Base-by-base conservation (phyloP, 2,888 invertebrate species). In the Auanema freiburgensis region DNA sequence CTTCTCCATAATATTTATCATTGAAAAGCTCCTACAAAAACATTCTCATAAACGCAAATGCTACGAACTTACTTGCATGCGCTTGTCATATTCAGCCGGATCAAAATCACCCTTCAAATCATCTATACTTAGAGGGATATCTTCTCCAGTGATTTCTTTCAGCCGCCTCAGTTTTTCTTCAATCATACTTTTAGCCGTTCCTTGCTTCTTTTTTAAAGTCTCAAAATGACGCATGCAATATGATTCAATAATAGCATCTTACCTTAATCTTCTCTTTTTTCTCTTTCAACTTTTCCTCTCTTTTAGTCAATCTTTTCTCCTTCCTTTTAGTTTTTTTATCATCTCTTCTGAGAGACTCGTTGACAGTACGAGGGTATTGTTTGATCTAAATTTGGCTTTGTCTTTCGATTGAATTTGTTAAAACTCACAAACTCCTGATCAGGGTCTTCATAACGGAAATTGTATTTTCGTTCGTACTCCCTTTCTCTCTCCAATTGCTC, bases 401-500 rank as follows among this genome's bases (percentile, higher is more conserved):
- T n/a, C n/a, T n/a, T n/a, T n/a, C n/a, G n/a, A n/a, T n/a, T n/a
- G n/a, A 33, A 64, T 51, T 40, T 10, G 41, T 1, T 8, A 49
- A 52, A 42, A 77, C 83, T 74, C 71, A 85, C 86, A 82, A 86
- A 94, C 76, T 94, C 92, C 54, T 90, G 89, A 85, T 96, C 95
- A 0, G 94, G 96, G 85, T 97, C 95, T 85, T 98, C 95, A 85
- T 91, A 97, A 69, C 97, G 88, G 85, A 93, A 95, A 87, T 97
- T 96, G 85, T 91, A 97, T 73, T 95, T 94, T 52, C 91, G 88
- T 83, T 97, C 96, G 86, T 94, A 97, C 84, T 91, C 89, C 70
- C 91, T 92, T 85, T 92, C 92, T 82, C 90, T 89, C 77, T 91
- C 90, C 52, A 79, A 62, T 69, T 88, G 88, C 71, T 88, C 86